Evolutionary conservation across 1,140 invertebrate species (phyloP).

Genomic region (Listronotus bonariensis): DNA sequence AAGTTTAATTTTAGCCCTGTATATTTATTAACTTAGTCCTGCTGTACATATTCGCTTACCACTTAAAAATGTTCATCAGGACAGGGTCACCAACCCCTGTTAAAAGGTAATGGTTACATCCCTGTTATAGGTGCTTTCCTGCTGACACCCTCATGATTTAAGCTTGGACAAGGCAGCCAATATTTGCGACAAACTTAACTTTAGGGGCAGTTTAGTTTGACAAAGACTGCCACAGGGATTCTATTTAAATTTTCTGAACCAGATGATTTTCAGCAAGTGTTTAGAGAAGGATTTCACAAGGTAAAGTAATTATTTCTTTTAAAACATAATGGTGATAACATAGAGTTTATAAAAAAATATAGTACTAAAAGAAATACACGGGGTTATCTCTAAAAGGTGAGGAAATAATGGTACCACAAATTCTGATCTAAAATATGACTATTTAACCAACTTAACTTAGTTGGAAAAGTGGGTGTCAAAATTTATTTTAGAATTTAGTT

Average conservation of each 20-base stretch:
- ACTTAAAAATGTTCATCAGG: background rate
- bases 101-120: constrained; percentile 24
- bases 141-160: constrained; percentile 79
- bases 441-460: no score
- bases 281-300: constrained; percentile 84
- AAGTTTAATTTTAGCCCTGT: no score
- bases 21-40: no score
- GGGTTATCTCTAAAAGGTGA: no score
- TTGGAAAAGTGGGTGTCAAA: no score
- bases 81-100: constrained; percentile 20
- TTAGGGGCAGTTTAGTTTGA: constrained; percentile 82
- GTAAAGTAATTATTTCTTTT: constrained; percentile 57
- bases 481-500: no score
- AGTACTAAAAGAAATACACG: no score
- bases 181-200: constrained; percentile 86
- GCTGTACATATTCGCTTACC: background rate
- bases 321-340: no score
- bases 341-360: no score
- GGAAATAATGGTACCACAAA: no score
- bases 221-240: constrained; percentile 85
- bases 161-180: constrained; percentile 82
- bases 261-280: constrained; percentile 82
- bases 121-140: constrained; percentile 69
- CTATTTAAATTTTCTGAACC: constrained; percentile 84
- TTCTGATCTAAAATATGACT: no score